Base-by-base conservation (phyloP, 2,888 invertebrate species). In the Eupithecia inturbata region DNA sequence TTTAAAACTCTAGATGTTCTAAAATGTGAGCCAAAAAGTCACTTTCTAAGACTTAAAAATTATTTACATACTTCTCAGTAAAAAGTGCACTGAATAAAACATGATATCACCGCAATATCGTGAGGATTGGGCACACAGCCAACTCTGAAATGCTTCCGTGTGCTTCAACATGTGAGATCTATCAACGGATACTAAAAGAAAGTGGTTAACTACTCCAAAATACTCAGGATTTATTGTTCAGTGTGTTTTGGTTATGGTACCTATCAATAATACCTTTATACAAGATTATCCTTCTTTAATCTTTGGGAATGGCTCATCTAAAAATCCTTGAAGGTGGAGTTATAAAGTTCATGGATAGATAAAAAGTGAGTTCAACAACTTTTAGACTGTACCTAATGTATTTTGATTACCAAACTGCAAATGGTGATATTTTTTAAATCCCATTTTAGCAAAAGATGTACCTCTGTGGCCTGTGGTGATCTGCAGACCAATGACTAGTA, bases 51-150 rank as follows among this genome's bases (percentile, higher is more conserved):
- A 26, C 26, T 62, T 19, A 3, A 1, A 31, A 31, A 16, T 22
- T 26, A 57, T 57, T 26, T 26, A 62, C 0, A 1, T 57, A 9
- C 2, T 31, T 62, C 62, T 31, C 4, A 41, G 74, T 63, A 72
- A 71, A n/a, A 77, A 79, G 72, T 80, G 79, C 77, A 78, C 60
- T 28, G 33, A 69, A 3, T 22, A 22, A 53, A 66, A 68, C 60
- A 68, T 78, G 75, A 78, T 71, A 72, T 78, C 77, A 80, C 73
- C 49, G 10, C 22, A 72, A 64, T 31, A 73, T 75, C 71, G 69
- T 71, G 57, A 76, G 36, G 60, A 31, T 53, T 70, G 75, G 78
- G 80, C 78, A 64, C 3, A 1, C 12, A 22, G 78, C 79, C 79
- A 80, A 72, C 64, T 62, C 74, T 72, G 70, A 68, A 68, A 57